Base-by-base conservation (phyloP, 2,797 vertebrate genomes). In the Acrossocheilus fasciatus region DNA sequence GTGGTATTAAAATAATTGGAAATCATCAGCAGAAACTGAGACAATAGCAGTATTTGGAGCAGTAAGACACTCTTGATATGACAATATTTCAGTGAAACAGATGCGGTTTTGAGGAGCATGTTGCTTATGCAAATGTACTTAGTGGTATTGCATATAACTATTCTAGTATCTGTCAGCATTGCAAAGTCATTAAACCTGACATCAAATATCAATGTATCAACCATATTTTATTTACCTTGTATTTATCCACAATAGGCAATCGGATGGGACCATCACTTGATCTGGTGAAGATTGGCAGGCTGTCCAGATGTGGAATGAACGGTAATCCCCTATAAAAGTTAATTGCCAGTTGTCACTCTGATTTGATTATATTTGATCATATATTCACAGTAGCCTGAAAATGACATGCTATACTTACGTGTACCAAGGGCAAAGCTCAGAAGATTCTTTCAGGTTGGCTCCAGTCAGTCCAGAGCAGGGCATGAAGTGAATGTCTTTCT, bases 401-500 rank as follows among this genome's bases (percentile, higher is more conserved):
- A 64, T 52, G 12, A 8, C 18, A 36, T 43, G 30, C 14, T 52
- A 8, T 11, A 96, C 98, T 94, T 97, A 99, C 98, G 94, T 99
- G 93, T 99, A 99, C 98, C 98, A 99, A 91, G 96, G 92, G 91
- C 98, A 99, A 89, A 97, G 96, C 50, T 97, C 89, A 70, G 97
- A 96, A 30, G 97, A 95, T 79, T 99, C 98, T 92, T 98, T 98
- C 85, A 99, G 96, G 93, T 99, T 99, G 93, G 98, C 96, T 94
- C 98, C 98, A 70, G 98, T 99, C 92, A 99, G 95, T 93, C 98
- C 98, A 20, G 98, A 99, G 91, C 98, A 99, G 93, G 98, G 98
- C 98, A 99, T 99, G 92, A 99, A 99, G 93, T 99, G 95, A 94
- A 99, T 99, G 94, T 99, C 98, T 93, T 99, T 99, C 94, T 99